Percentiles rank a stretch among this genome's conserved stretches.
Conservation (phyloP, 92 coral and sea anemone species). For the Nematostella vectensis region DNA sequence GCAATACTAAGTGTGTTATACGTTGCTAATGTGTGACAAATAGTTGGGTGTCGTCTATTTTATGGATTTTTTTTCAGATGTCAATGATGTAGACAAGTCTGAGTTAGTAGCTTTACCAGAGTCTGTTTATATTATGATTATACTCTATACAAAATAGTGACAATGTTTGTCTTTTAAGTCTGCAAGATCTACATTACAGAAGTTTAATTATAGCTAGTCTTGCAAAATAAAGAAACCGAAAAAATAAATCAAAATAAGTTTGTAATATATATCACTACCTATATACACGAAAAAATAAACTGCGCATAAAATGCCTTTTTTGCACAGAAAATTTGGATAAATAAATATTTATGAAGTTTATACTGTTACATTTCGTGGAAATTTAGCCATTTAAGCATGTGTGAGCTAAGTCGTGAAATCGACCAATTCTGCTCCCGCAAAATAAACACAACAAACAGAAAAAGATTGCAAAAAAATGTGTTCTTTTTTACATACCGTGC, state of each 20-base stretch:
- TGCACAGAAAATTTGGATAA: background rate
- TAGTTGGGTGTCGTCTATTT: too few species aligned
- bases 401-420: too few species aligned
- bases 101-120: too few species aligned
- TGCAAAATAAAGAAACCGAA: conserved; percentile 5
- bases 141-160: conserved; percentile 4
- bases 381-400: background rate
- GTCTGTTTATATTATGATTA: background rate
- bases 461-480: background rate
- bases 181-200: background rate
- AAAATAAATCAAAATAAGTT: background rate
- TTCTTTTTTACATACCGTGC: background rate
- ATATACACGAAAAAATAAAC: background rate
- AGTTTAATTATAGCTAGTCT: background rate
- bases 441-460: background rate
- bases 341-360: background rate
- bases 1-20: too few species aligned
- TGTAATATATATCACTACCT: background rate
- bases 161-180: background rate
- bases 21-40: too few species aligned
- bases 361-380: background rate
- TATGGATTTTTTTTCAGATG: too few species aligned
- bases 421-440: too few species aligned
- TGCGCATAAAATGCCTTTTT: background rate
- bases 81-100: too few species aligned